A percentile compares a stretch with the other conserved stretches of the same genome.
Evolutionary conservation across 2,113 vertebrate species (phyloP).

Genomic region (Alouatta palliata): DNA sequence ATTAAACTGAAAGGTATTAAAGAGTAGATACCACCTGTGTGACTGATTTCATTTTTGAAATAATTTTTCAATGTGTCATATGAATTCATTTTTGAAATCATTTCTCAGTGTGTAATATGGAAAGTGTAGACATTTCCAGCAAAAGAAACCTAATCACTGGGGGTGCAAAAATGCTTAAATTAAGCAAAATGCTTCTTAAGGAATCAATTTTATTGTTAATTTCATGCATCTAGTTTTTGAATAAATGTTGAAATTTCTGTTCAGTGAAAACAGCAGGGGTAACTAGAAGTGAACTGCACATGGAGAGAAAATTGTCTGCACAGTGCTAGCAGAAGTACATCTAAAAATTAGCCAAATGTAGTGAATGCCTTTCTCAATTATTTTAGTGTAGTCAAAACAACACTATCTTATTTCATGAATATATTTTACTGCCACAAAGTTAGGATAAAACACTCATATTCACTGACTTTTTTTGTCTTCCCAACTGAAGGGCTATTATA

Average conservation of each 20-base stretch:
- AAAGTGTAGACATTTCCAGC: slow-evolving; percentile 29
- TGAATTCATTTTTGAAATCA: slow-evolving; percentile 73
- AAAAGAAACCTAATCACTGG: background rate
- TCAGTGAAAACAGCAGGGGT: slow-evolving; percentile 77
- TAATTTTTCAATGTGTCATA: slow-evolving; percentile 73
- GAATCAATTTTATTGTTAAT: slow-evolving; percentile 69
- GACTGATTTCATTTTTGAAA: slow-evolving; percentile 76
- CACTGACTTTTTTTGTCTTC: slow-evolving; percentile 59
- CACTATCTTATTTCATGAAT: slow-evolving; percentile 65
- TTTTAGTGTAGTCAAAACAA: background rate
- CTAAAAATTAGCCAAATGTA: slow-evolving; percentile 54
- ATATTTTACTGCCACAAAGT: background rate
- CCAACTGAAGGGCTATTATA: slow-evolving; percentile 91
- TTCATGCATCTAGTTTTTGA: slow-evolving; percentile 66
- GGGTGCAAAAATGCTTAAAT: slow-evolving; percentile 67
- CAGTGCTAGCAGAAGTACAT: slow-evolving; percentile 15
- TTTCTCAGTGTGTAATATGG: slow-evolving; percentile 70
- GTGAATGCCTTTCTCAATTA: slow-evolving; percentile 31
- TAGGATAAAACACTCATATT: slow-evolving; percentile 35
- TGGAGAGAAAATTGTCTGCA: slow-evolving; percentile 71
- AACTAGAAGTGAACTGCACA: slow-evolving; percentile 58
- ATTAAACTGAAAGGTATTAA: slow-evolving; percentile 81
- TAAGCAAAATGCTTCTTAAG: slow-evolving; percentile 73
- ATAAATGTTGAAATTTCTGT: slow-evolving; percentile 75
- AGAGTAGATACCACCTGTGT: slow-evolving; percentile 77